Evolutionary conservation across 1,140 invertebrate genomes (phyloP).

Genomic region (Achroia grisella): DNA sequence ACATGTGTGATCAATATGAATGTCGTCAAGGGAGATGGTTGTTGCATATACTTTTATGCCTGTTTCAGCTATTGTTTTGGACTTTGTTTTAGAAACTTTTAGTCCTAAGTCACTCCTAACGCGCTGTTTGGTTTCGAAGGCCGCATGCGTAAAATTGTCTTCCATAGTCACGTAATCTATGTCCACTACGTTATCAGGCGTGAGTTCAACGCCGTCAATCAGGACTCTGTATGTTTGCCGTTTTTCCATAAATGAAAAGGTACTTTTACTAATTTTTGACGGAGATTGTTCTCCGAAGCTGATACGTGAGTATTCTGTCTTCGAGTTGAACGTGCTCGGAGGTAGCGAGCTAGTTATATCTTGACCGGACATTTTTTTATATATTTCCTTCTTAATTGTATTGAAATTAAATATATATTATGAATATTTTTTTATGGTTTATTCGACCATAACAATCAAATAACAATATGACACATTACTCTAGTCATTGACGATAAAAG

Average conservation of each 20-base stretch:
- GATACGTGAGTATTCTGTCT: constrained; percentile 11
- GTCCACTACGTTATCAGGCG: constrained; percentile 43
- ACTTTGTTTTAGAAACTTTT: constrained; percentile 27
- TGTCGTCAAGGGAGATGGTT: constrained; percentile 65
- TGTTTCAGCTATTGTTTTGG: constrained; percentile 18
- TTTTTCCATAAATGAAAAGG: constrained; percentile 43
- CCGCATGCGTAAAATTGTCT: constrained; percentile 42
- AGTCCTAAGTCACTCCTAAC: constrained; percentile 28
- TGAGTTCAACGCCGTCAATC: constrained; percentile 28
- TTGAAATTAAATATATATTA: too few relatives aligned
- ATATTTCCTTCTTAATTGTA: too few relatives aligned
- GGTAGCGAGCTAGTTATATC: too few relatives aligned
- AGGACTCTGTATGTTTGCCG: constrained; percentile 34
- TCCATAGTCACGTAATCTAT: constrained; percentile 37
- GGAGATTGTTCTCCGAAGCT: constrained; percentile 19
- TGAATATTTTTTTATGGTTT: too few relatives aligned
- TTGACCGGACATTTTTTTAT: too few relatives aligned
- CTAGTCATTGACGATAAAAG: too few relatives aligned
- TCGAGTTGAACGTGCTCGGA: neutral
- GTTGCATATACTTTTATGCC: constrained; percentile 56
- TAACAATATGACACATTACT: too few relatives aligned
- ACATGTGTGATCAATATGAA: constrained; percentile 61
- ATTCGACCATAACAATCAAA: too few relatives aligned
- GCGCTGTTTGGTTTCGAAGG: constrained; percentile 38
- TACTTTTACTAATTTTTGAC: constrained; percentile 20